A percentile compares a stretch with the other conserved stretches of the same genome.
Conservation (phyloP, 2,797 vertebrate species). For the Lagodon rhomboides region DNA sequence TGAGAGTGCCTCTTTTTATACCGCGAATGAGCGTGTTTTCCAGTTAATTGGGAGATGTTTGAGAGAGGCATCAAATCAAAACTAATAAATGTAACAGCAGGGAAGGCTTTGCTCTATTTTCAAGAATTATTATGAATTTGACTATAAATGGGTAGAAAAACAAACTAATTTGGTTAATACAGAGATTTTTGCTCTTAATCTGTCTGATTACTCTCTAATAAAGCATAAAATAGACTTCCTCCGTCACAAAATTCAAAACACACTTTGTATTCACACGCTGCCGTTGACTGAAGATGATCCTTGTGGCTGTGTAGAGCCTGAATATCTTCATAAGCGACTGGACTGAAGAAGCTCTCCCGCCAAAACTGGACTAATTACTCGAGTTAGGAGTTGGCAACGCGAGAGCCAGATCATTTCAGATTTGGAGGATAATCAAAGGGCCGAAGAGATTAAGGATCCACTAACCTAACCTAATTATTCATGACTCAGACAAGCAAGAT, state of each 20-base stretch:
- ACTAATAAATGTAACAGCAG: constrained; percentile 64
- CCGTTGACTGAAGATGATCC: background rate
- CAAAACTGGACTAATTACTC: constrained; percentile 44
- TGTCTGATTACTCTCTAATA: constrained; percentile 58
- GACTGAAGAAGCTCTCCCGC: constrained; percentile 14
- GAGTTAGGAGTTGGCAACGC: constrained; percentile 47
- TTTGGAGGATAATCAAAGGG: constrained; percentile 62
- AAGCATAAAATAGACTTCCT: constrained; percentile 25
- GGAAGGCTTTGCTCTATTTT: constrained; percentile 48
- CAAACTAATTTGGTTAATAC: constrained; percentile 40
- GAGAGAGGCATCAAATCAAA: constrained; percentile 46
- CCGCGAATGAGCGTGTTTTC: constrained; percentile 47
- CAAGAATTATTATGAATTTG: constrained; percentile 58
- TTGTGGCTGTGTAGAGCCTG: background rate
- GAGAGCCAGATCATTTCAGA: constrained; percentile 43
- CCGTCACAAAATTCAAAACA: constrained; percentile 23
- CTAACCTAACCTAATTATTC: constrained; percentile 55
- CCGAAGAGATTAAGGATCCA: constrained; percentile 45
- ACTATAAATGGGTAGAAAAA: constrained; percentile 41
- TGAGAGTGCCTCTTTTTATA: constrained; percentile 43
- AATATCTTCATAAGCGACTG: constrained; percentile 18
- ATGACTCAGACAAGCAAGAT: constrained; percentile 40
- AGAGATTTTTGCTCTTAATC: constrained; percentile 54
- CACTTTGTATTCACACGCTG: background rate
- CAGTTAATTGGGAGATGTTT: constrained; percentile 56